A percentile compares a stretch with the other conserved stretches of the same genome.
Evolutionary conservation across 2,888 invertebrate genomes (phyloP).

Genomic region (Camptogramma bilineatum): DNA sequence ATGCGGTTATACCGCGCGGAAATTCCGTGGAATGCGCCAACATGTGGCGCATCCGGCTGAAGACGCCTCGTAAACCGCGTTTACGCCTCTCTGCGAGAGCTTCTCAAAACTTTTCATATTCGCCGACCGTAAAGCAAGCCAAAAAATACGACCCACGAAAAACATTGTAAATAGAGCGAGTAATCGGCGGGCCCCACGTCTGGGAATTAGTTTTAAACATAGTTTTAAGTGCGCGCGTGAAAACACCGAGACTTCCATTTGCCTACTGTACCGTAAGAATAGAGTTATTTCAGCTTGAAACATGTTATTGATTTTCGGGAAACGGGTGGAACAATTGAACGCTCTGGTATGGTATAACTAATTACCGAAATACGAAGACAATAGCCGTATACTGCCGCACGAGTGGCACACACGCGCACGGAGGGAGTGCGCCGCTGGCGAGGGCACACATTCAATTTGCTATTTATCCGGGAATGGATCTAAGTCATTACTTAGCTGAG

Average conservation of each 20-base stretch:
- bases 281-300: constrained; percentile 46
- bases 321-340: constrained; percentile 25
- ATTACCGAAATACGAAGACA: constrained; percentile 51
- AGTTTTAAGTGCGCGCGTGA: constrained; percentile 74
- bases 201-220: constrained; percentile 80
- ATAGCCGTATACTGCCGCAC: constrained; percentile 33
- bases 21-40: constrained; percentile 73
- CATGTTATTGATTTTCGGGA: constrained; percentile 20
- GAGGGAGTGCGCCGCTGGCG: constrained; percentile 50
- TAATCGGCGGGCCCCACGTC: constrained; percentile 70
- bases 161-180: constrained; percentile 83
- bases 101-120: constrained; percentile 85
- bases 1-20: constrained; percentile 74
- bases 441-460: constrained; percentile 83
- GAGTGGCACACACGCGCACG: constrained; percentile 44
- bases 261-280: constrained; percentile 50
- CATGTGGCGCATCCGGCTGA: constrained; percentile 81
- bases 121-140: constrained; percentile 80
- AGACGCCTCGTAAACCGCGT: constrained; percentile 84
- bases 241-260: constrained; percentile 63
- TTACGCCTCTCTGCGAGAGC: constrained; percentile 80
- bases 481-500: constrained; percentile 85
- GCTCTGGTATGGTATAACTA: constrained; percentile 40
- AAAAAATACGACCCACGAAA: constrained; percentile 83
- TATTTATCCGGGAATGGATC: constrained; percentile 85